Evolutionary conservation across 2,113 vertebrate genomes (phyloP).

Genomic region (Brienomyrus longianalis): DNA sequence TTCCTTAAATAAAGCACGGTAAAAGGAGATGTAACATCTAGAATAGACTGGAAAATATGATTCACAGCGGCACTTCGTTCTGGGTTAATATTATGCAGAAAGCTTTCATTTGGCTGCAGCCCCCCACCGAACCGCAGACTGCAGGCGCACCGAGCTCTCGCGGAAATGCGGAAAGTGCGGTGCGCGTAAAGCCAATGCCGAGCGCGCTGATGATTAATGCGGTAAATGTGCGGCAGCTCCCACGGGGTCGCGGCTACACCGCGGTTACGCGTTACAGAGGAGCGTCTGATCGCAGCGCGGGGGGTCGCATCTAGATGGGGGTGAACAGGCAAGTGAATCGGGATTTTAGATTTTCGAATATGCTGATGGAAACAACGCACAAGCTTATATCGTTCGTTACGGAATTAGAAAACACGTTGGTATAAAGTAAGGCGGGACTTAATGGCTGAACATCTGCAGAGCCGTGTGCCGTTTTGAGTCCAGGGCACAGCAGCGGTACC

Average conservation of each 20-base stretch:
- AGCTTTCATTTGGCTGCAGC: neutral
- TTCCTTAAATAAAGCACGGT: neutral
- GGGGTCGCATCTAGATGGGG: neutral
- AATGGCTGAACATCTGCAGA: neutral
- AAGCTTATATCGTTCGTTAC: neutral
- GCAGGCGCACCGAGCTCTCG: neutral
- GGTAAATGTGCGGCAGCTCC: neutral
- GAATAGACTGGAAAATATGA: neutral
- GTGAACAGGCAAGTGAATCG: neutral
- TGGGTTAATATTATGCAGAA: neutral
- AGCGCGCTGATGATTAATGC: neutral
- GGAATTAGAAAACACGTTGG: neutral
- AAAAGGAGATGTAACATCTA: neutral
- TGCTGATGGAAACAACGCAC: neutral
- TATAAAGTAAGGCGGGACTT: neutral
- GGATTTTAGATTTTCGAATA: neutral
- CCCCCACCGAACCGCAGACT: neutral
- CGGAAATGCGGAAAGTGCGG: neutral
- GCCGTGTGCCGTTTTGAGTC: neutral
- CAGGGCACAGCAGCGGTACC: neutral
- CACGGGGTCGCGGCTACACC: neutral
- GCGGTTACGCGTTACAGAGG: neutral
- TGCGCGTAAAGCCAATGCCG: no score
- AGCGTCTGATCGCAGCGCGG: neutral
- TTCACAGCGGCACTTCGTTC: neutral